Evolutionary conservation across 2,113 vertebrate species (phyloP).

Genomic region (Neomonachus schauinslandi): DNA sequence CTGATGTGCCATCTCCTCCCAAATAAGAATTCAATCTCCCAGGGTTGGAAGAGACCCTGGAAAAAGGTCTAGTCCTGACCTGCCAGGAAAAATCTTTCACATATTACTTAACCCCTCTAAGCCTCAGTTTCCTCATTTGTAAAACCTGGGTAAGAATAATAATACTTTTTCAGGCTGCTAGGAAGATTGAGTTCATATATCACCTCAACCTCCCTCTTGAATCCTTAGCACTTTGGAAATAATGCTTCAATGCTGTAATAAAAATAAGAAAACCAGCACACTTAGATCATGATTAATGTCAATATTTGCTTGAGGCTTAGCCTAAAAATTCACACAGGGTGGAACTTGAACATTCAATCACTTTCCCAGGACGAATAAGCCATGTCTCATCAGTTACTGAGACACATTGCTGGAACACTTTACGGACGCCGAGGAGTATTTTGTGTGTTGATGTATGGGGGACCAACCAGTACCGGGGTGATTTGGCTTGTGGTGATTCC

Average conservation of each 20-base stretch:
- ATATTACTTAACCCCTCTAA: not conserved
- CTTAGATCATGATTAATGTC: not conserved
- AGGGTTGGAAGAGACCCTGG: not conserved
- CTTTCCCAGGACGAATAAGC: constrained; percentile 15
- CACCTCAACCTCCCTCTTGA: not conserved
- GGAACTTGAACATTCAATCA: not conserved
- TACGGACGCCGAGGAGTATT: not conserved
- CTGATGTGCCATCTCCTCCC: not conserved
- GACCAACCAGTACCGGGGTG: not conserved
- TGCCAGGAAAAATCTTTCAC: not conserved
- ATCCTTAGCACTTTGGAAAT: not conserved
- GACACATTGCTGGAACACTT: not conserved
- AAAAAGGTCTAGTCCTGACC: not conserved
- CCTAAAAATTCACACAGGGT: not conserved
- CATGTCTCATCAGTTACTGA: not conserved
- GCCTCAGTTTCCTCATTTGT: not conserved
- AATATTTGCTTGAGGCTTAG: not conserved
- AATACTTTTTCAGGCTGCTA: not conserved
- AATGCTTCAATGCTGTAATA: not conserved
- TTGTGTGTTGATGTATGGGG: not conserved
- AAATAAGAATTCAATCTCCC: not conserved
- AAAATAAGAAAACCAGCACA: not conserved
- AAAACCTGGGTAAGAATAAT: not conserved
- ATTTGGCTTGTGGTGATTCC: not conserved
- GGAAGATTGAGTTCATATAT: not conserved